Evolutionary conservation across 1,140 invertebrate species (phyloP).

Genomic region (Diachasma alloeum): DNA sequence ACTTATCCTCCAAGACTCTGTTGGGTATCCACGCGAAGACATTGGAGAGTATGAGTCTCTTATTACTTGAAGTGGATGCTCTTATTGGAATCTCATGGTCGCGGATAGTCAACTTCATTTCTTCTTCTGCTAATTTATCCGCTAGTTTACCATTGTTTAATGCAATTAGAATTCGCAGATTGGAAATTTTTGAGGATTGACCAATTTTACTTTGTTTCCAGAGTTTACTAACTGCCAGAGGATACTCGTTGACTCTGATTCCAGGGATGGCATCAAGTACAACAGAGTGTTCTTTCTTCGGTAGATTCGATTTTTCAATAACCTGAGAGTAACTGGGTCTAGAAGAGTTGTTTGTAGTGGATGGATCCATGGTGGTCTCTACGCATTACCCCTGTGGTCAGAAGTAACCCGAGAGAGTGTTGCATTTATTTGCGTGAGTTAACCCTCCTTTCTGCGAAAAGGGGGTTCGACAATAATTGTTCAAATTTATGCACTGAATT

Average conservation of each 20-base stretch:
- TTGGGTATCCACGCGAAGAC: no score
- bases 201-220: not conserved
- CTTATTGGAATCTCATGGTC: no score
- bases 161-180: not conserved
- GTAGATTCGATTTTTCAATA: not conserved
- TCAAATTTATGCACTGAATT: not conserved
- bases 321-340: not conserved
- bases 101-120: no score
- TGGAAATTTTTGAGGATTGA: not conserved
- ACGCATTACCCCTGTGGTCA: not conserved
- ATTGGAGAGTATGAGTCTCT: no score
- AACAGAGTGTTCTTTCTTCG: not conserved
- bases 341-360: not conserved
- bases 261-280: not conserved
- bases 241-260: no score
- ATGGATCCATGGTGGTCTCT: not conserved
- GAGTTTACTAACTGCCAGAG: no score
- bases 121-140: not conserved
- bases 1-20: no score
- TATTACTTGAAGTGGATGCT: no score
- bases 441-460: not conserved
- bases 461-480: not conserved
- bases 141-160: not conserved
- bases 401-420: not conserved
- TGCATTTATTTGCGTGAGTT: not conserved